Evolutionary conservation across 35 echinoderm and acorn worm species (phyloP), one percentile per base, ranked within the genome.

Genomic region (Lytechinus pictus): DNA sequence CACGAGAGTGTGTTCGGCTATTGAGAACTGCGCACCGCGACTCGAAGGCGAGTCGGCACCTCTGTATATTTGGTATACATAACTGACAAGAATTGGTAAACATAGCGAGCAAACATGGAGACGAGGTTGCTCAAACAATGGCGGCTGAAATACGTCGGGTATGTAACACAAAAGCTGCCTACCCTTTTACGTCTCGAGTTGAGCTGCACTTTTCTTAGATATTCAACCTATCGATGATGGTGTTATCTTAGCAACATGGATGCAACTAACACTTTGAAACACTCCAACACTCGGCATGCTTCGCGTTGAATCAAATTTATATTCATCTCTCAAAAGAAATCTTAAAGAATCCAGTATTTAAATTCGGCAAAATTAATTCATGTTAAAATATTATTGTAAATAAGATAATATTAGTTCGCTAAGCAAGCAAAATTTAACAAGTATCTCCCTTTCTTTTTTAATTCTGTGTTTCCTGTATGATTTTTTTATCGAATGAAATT

Each of bases 61-160:
- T 90, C 88, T 52, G 88, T 90, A 52, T 90, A 90, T 90, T 90
- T 90, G 88, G 88, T 90, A 90, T 90, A 90, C 88, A 90, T 90
- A 90, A 90, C 88, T 90, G 88, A 90, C 88, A 90, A 90, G 88
- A 90, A 90, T 90, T 90, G 88, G 88, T 90, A 90, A 90, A 90
- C 88, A 90, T 90, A 44, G 52, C 28, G 88, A 90, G 88, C 88
- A 90, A 90, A 90, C 88, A 90, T 44, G 88, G 27, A 33, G 88
- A 90, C 88, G 88, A 90, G 88, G 88, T 90, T 90, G 29, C 88
- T 90, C 88, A 90, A 90, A 90, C 88, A 90, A 90, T 90, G 88
- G 88, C 88, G 88, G 88, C 88, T 90, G 88, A 90, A 90, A 90
- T 90, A 90, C 88, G 88, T 90, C 88, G 88, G 28, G 52, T 90